Percentiles rank a stretch among this genome's conserved stretches.
Evolutionary conservation across 2,113 vertebrate genomes (phyloP).

Genomic region (Hemichromis elongatus): DNA sequence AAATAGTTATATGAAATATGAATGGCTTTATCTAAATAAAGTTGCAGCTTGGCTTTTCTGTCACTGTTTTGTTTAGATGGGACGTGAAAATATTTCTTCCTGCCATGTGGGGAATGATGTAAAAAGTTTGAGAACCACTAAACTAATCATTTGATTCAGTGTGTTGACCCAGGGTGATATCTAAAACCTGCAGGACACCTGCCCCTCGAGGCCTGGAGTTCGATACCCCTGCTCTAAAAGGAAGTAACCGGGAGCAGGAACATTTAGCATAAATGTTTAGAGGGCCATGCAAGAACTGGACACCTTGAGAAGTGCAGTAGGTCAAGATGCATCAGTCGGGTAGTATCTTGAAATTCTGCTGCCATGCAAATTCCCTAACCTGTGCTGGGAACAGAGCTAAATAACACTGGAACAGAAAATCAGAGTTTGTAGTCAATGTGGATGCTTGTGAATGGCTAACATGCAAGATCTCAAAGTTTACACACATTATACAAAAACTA

Average conservation of each 20-base stretch:
- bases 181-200: too few species aligned
- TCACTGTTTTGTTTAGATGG: too few species aligned
- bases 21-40: too few species aligned
- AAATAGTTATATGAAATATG: too few species aligned
- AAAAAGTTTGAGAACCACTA: too few species aligned
- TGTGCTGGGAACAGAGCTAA: not conserved
- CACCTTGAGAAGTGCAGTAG: not conserved
- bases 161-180: too few species aligned
- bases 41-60: too few species aligned
- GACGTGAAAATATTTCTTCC: too few species aligned
- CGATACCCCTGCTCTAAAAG: not conserved
- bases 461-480: not conserved
- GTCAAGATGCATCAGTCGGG: not conserved
- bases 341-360: not conserved
- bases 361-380: constrained; percentile 40
- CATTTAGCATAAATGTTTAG: not conserved
- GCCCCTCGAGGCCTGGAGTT: too few species aligned
- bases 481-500: not conserved
- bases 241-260: not conserved
- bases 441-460: not conserved
- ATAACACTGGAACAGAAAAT: constrained; percentile 7
- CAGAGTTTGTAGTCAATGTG: not conserved
- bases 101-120: too few species aligned
- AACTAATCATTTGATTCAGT: too few species aligned
- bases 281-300: not conserved